phyloP scores from a whole-genome alignment of 2,113 vertebrate species.

The Brienomyrus longianalis region DNA sequence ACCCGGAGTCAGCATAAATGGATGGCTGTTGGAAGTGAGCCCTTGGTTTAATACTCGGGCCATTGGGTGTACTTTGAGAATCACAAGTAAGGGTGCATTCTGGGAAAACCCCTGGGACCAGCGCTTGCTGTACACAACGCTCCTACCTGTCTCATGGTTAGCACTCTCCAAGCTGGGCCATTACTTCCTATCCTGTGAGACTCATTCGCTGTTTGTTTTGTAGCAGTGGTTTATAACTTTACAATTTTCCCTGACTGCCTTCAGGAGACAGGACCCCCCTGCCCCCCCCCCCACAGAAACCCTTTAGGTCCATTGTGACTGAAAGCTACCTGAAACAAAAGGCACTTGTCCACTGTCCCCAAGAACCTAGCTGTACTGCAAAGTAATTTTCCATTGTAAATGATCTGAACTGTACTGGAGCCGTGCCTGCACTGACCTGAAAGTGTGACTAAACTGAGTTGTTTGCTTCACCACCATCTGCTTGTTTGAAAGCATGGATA shows the following conservation, averaged over 20 bases:
- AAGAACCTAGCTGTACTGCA: background rate
- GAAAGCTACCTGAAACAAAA: background rate
- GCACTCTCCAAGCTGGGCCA: constrained; percentile 22
- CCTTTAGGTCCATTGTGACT: background rate
- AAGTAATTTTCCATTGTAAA: background rate
- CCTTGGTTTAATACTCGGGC: background rate
- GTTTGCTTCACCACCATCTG: background rate
- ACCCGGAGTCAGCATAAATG: background rate
- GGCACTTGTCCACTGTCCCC: background rate
- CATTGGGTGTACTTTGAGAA: background rate
- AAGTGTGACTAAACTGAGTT: background rate
- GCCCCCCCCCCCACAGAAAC: background rate
- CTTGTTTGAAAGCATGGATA: background rate
- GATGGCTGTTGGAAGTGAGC: background rate
- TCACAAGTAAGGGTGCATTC: constrained; percentile 6
- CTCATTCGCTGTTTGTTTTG: constrained; percentile 22
- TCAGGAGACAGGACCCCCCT: background rate
- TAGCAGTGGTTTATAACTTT: constrained; percentile 21
- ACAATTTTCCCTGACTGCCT: background rate
- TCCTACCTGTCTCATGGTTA: background rate
- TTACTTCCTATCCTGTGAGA: constrained; percentile 15
- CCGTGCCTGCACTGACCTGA: background rate
- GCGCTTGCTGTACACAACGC: background rate
- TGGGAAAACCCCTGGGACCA: background rate
- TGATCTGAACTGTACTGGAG: too few relatives aligned